Evolutionary conservation across 2,113 vertebrate genomes (phyloP).

Genomic region (Verasper variegatus): DNA sequence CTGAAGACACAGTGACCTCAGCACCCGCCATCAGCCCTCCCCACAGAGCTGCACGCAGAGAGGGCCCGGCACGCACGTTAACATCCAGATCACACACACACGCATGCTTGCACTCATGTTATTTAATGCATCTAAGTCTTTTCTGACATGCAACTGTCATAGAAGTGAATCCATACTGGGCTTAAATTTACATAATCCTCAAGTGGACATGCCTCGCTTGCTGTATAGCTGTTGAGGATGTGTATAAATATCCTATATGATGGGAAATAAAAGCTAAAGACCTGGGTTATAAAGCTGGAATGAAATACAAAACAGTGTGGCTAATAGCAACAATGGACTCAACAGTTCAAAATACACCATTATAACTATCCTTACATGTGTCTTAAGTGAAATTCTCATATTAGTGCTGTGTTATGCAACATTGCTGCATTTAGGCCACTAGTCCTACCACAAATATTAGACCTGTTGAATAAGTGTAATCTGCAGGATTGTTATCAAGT

Average conservation of each 20-base stretch:
- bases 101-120: conserved; percentile 6
- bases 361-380: not conserved
- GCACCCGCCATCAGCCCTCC: conserved; percentile 87
- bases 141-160: conserved; percentile 49
- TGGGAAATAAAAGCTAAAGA: conserved; percentile 1
- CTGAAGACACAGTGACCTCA: conserved; percentile 89
- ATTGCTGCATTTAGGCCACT: not conserved
- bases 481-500: not conserved
- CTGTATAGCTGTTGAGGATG: conserved; percentile 10
- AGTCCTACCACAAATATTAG: not conserved
- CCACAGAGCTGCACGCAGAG: conserved; percentile 51
- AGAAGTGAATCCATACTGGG: conserved; percentile 35
- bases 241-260: not conserved
- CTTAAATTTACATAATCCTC: conserved; percentile 57
- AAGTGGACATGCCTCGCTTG: conserved; percentile 1
- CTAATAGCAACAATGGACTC: not conserved
- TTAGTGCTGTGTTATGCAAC: not conserved
- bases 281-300: not conserved
- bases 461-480: conserved; percentile 11
- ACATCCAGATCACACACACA: conserved; percentile 46
- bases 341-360: not conserved
- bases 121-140: conserved; percentile 39
- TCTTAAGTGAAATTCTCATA: not conserved
- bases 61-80: conserved; percentile 47
- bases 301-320: not conserved